phyloP scores from a whole-genome alignment of 1,140 invertebrate genomes.

The Aradophagus sp. region DNA sequence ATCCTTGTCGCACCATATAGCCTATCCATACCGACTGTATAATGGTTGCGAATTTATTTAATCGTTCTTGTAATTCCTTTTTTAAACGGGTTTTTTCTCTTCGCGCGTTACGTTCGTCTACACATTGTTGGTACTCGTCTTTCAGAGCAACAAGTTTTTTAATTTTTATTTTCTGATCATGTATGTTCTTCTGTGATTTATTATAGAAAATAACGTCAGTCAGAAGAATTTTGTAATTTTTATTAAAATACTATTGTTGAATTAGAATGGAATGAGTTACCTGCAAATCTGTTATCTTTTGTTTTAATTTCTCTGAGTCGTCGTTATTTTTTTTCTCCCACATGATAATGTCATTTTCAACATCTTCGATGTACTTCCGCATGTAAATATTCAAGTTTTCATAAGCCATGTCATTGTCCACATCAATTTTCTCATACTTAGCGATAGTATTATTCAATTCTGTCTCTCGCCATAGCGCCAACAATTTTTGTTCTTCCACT shows the following conservation, averaged over 20 bases:
- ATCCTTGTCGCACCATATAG: constrained; percentile 63
- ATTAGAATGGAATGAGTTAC: constrained; percentile 30
- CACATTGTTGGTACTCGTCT: constrained; percentile 45
- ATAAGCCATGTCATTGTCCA: constrained; percentile 52
- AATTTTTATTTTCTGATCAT: constrained; percentile 54
- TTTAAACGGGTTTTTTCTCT: constrained; percentile 14
- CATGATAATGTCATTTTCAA: constrained; percentile 52
- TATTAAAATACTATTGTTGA: neutral
- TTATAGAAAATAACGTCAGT: too few relatives aligned
- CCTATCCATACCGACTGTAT: constrained; percentile 66
- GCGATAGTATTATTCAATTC: constrained; percentile 39
- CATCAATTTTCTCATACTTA: constrained; percentile 29
- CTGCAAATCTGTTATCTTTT: constrained; percentile 60
- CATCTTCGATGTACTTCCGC: constrained; percentile 34
- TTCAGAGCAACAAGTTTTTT: constrained; percentile 43
- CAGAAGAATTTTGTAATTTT: neutral
- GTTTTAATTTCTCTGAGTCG: constrained; percentile 54
- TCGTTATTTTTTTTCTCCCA: constrained; percentile 61
- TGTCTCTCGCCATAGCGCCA: constrained; percentile 34
- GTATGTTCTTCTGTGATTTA: constrained; percentile 56
- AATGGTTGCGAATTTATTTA: constrained; percentile 51
- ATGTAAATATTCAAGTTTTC: constrained; percentile 48
- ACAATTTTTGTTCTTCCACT: constrained; percentile 55
- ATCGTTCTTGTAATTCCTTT: constrained; percentile 5
- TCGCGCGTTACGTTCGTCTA: constrained; percentile 52